Base-by-base conservation (phyloP, 1,140 invertebrate species). In the Bombyx mandarina region DNA sequence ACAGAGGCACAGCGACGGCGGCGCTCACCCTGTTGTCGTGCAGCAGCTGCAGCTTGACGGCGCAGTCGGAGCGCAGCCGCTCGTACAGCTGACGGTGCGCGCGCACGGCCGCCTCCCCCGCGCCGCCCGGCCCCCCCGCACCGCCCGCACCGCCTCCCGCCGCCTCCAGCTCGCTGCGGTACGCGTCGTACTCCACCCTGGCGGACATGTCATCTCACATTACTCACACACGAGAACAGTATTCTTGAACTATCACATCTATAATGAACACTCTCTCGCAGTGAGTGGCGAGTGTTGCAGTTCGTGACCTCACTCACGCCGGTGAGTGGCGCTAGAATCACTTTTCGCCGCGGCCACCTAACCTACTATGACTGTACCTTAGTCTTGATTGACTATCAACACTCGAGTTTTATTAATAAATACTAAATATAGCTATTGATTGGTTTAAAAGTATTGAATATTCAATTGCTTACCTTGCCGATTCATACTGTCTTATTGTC, bases 181-280 rank as follows among this genome's bases (percentile, higher is more conserved):
- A 99, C 9, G 98, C 97, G 91, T 99, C 98, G 83, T 98, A 99
- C 86, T 99, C 97, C 85, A 99, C 92, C 88, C 97, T 97, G 12
- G 73, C 8, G 9, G 6, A 53, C 44, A 8, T 8, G 8, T 3
- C 12, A 18, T 18, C 12, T 5, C 46, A 42, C 22, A 42, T 57
- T 8, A 46, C 45, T 8, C 8, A 46, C 45, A 46, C n/a, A 46
- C n/a, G 45, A n/a, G n/a, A 46, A 46, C 12, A 18, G 12, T 18
- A 18, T 18, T 18, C 12, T 18, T 18, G 12, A 18, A 18, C 12
- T 18, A 18, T 18, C 12, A 18, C 12, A 18, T 18, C 12, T 18
- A 18, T 18, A 18, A 18, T 18, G 12, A 18, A 18, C 12, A 18
- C 12, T 18, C 12, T 18, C 12, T 18, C 47, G 5, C 48, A 6